Evolutionary conservation across 2,888 invertebrate genomes (phyloP), one percentile per base, ranked within the genome.

Genomic region (Clostera curtula): DNA sequence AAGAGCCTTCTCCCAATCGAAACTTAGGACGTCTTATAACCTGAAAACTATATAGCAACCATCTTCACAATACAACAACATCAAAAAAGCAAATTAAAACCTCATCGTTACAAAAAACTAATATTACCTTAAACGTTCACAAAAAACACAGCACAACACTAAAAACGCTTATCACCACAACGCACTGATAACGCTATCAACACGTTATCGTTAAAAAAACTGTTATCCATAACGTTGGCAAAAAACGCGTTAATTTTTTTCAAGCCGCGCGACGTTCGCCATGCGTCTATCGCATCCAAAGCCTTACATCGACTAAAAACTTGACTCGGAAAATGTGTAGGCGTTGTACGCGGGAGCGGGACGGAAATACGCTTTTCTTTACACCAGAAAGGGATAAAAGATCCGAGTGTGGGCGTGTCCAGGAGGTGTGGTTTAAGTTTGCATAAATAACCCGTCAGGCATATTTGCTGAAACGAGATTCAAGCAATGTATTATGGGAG

Each of bases 301-400:
- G 66, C 79, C 72, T 74, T 63, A 50, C 57, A 58, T 52, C 67
- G 61, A 83, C 82, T 83, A 83, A 83, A 83, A 83, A 83, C 71
- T 67, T 45, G 56, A 35, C 42, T 48, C 69, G 69, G 71, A 68
- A 67, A 68, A 63, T 51, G 63, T 61, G 80, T 67, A 75, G 82
- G 82, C 80, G 82, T 61, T 55, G 42, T 70, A 65, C 56, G 59
- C 43, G 36, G 19, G 62, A 62, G 43, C 20, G 65, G 50, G 77
- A 80, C 10, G 39, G 49, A 42, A 14, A 49, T 72, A 72, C 12
- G 19, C 1, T 10, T 34, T 28, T 7, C 3, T 3, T 0, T 25
- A 12, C 0, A 61, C 4, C 3, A n/a, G 54, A 77, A 8, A 30
- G 63, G 43, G 80, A 65, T 7, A 41, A 39, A 7, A 19, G 28